Percentiles rank a stretch among this genome's conserved stretches.
Evolutionary conservation across 2,113 vertebrate genomes (phyloP).

Genomic region (Perca schrenkii): DNA sequence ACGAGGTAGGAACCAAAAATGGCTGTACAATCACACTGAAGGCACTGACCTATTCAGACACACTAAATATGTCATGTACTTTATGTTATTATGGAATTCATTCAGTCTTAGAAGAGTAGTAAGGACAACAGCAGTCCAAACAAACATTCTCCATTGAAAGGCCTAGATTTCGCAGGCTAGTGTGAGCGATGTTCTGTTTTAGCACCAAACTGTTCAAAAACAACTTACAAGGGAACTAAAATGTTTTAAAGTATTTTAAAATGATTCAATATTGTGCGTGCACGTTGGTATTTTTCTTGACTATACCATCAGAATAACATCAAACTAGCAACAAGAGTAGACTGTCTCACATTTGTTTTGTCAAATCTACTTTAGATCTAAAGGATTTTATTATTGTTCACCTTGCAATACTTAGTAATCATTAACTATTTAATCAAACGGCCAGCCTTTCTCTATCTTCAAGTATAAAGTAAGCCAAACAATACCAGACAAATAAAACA

Average conservation of each 20-base stretch:
- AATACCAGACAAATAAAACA: slow-evolving; percentile 13
- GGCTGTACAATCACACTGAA: slow-evolving; percentile 11
- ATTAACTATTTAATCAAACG: slow-evolving; percentile 58
- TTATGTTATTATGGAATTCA: neutral
- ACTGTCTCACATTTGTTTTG: neutral
- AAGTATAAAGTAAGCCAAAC: slow-evolving; percentile 33
- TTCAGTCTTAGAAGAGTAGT: neutral
- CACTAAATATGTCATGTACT: neutral
- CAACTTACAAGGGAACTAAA: neutral
- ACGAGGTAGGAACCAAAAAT: neutral
- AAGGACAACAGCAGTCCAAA: slow-evolving; percentile 20
- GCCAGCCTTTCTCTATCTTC: slow-evolving; percentile 6
- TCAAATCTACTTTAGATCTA: neutral
- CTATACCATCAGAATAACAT: neutral
- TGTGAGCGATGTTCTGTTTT: slow-evolving; percentile 16
- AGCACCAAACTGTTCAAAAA: slow-evolving; percentile 1
- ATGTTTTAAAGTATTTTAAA: slow-evolving; percentile 3
- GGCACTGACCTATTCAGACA: neutral
- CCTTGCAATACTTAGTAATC: slow-evolving; percentile 32
- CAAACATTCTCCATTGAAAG: slow-evolving; percentile 25
- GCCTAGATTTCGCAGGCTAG: slow-evolving; percentile 6
- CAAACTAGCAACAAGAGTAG: neutral
- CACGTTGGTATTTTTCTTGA: neutral
- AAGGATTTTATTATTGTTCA: slow-evolving; percentile 37
- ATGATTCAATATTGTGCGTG: neutral